phyloP scores from a whole-genome alignment of 2,797 vertebrate species.

The Neomorphus geoffroyi region DNA sequence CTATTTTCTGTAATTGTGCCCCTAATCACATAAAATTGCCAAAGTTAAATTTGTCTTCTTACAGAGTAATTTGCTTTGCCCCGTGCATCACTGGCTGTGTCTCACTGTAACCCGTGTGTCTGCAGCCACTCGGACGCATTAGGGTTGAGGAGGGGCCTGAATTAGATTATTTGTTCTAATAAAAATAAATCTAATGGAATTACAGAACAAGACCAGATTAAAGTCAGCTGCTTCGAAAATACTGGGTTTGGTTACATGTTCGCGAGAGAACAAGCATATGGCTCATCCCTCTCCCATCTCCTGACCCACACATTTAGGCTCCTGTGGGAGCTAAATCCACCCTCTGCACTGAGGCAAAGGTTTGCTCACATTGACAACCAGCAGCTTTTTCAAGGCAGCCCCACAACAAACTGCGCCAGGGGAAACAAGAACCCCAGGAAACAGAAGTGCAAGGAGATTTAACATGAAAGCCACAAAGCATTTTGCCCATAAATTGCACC shows the following conservation, averaged over 20 bases:
- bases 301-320: background rate
- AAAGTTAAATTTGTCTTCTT: background rate
- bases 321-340: background rate
- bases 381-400: background rate
- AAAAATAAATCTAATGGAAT: constrained; percentile 52
- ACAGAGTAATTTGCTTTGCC: constrained; percentile 25
- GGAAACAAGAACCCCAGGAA: background rate
- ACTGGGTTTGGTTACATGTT: background rate
- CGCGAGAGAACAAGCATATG: background rate
- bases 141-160: background rate
- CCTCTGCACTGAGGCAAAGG: background rate
- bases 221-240: constrained; percentile 18
- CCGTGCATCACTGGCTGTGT: background rate
- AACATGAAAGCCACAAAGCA: background rate
- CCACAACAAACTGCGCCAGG: background rate
- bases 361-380: background rate
- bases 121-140: background rate
- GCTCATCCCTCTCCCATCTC: background rate
- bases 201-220: constrained; percentile 13
- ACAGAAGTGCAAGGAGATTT: background rate
- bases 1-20: constrained; percentile 3
- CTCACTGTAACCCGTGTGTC: background rate
- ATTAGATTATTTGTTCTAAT: constrained; percentile 39
- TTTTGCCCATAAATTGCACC: background rate
- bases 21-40: constrained; percentile 37